Conservation (phyloP, 2,888 invertebrate genomes). For the Drosophila dives region DNA sequence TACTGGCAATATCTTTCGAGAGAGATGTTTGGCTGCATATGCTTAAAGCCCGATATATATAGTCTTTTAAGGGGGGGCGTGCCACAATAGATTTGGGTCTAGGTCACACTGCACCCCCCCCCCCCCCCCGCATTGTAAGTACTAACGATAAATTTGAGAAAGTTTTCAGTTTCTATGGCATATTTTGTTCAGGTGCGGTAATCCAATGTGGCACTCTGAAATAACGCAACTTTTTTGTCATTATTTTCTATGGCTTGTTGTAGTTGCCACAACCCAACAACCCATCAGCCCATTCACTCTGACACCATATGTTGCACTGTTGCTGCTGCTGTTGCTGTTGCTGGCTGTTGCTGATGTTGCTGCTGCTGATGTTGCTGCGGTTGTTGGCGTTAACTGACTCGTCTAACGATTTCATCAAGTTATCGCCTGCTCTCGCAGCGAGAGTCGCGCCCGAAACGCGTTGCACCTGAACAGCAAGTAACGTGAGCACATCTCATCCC, state of each 20-base stretch:
- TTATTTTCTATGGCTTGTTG: conserved; percentile 38
- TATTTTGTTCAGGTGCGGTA: not conserved
- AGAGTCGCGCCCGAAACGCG: conserved; percentile 30
- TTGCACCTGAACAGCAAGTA: conserved; percentile 19
- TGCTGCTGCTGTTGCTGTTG: not conserved
- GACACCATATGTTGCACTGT: conserved; percentile 22
- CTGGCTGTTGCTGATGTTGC: not conserved
- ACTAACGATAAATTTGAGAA: not conserved
- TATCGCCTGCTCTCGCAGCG: conserved; percentile 38
- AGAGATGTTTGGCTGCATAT: not conserved
- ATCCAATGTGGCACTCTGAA: not conserved
- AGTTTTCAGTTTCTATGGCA: conserved; percentile 1
- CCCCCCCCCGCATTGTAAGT: not conserved
- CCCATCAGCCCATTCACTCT: not conserved
- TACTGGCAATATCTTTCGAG: not conserved
- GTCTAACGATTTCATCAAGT: conserved; percentile 66
- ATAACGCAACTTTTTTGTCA: conserved; percentile 6
- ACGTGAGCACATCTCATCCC: not conserved
- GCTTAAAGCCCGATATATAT: not conserved
- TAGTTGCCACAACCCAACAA: not conserved
- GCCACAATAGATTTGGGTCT: not conserved
- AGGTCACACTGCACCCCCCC: not conserved
- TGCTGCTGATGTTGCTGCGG: conserved; percentile 13
- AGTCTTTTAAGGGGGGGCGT: not conserved
- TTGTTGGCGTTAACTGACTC: conserved; percentile 52